These are phyloP conservation scores for Oophaga sylvatica DNA, from an alignment of 2,797 vertebrate genomes.

Conservation along the genomic window DNA sequence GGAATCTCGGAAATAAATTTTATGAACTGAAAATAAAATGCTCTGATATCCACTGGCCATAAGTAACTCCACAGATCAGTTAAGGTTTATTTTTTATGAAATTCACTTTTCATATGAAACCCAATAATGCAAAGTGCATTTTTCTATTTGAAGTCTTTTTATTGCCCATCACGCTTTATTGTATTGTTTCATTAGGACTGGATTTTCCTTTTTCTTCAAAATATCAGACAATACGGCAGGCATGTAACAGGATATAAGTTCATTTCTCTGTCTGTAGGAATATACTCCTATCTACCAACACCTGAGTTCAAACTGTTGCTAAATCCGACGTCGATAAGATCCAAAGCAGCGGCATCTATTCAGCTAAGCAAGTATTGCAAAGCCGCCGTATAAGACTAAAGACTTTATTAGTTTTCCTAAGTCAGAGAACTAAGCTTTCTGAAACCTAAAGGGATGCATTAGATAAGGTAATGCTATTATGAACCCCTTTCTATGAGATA, in stretches of 20 bases:
- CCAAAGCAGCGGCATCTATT: constrained; percentile 36
- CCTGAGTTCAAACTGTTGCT: constrained; percentile 36
- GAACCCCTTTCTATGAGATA: constrained; percentile 42
- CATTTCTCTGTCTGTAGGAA: constrained; percentile 29
- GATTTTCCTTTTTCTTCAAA: constrained; percentile 19
- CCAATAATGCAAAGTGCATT: constrained; percentile 15
- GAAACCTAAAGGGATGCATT: constrained; percentile 51
- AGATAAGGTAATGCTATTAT: constrained; percentile 61
- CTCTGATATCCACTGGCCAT: neutral
- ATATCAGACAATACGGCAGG: constrained; percentile 6
- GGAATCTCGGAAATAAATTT: too few species aligned
- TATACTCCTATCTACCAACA: constrained; percentile 29
- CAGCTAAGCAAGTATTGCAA: constrained; percentile 46
- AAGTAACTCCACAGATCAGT: neutral
- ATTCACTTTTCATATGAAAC: neutral
- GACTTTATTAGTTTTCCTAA: constrained; percentile 53
- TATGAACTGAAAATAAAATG: neutral
- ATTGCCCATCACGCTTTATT: neutral
- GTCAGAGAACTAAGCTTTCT: constrained; percentile 49
- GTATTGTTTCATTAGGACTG: constrained; percentile 18
- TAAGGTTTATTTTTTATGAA: constrained; percentile 8
- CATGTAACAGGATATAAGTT: constrained; percentile 38
- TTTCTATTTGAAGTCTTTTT: constrained; percentile 10
- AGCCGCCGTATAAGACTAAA: constrained; percentile 45
- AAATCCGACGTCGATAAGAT: constrained; percentile 57